A percentile compares a stretch with the other conserved stretches of the same genome.
Conservation (phyloP, 2,888 invertebrate genomes). For the Orthonevra nobilis region DNA sequence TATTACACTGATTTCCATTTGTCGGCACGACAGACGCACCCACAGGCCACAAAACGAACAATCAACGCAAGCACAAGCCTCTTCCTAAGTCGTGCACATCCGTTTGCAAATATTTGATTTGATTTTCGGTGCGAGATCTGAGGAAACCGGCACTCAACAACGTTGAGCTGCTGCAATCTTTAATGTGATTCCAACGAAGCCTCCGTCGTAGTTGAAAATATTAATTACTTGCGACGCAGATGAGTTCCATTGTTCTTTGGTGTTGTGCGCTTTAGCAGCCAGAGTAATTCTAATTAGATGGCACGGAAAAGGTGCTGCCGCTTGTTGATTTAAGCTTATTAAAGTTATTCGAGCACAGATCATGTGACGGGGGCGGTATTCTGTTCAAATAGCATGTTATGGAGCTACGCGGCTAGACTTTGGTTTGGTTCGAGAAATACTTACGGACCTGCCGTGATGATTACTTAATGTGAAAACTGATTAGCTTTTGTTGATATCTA, state of each 20-base stretch:
- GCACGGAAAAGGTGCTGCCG: background rate
- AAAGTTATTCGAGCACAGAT: slow-evolving; percentile 20
- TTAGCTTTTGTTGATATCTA: slow-evolving; percentile 23
- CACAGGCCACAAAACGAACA: background rate
- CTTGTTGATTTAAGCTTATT: slow-evolving; percentile 48
- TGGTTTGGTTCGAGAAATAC: slow-evolving; percentile 12
- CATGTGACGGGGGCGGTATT: slow-evolving; percentile 20
- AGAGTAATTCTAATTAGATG: slow-evolving; percentile 53
- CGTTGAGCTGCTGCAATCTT: slow-evolving; percentile 44
- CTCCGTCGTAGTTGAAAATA: too few relatives aligned
- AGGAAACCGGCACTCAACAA: slow-evolving; percentile 6
- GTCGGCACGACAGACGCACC: slow-evolving; percentile 38
- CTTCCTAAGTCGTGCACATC: slow-evolving; percentile 57
- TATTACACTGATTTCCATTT: slow-evolving; percentile 48
- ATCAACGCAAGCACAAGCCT: slow-evolving; percentile 9
- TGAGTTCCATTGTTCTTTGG: slow-evolving; percentile 34
- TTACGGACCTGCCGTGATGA: too few relatives aligned
- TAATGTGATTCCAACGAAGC: slow-evolving; percentile 27
- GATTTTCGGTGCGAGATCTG: slow-evolving; percentile 54
- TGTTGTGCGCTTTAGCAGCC: slow-evolving; percentile 1
- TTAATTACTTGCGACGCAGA: slow-evolving; percentile 49
- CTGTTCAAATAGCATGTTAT: slow-evolving; percentile 51
- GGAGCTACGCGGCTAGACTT: slow-evolving; percentile 21
- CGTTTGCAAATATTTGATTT: slow-evolving; percentile 67
- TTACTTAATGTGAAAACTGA: background rate